These are phyloP conservation scores for Potamilus streckersoni DNA, from an alignment of 1,140 invertebrate genomes.

Conservation along the genomic window DNA sequence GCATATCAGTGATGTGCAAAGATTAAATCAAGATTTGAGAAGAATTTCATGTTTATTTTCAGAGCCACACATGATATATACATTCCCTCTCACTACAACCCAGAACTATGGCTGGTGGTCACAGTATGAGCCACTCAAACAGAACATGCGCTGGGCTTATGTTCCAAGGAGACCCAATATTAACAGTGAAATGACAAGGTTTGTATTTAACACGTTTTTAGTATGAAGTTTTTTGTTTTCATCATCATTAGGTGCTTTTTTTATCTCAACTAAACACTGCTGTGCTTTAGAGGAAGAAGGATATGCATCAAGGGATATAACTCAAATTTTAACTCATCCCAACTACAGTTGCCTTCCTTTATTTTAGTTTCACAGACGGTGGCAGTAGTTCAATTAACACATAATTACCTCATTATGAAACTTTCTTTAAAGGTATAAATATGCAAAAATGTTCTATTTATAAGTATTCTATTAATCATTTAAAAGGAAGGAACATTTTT, in stretches of 20 bases:
- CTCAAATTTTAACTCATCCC: no score
- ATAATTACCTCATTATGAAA: no score
- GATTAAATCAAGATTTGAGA: background rate
- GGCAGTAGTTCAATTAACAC: no score
- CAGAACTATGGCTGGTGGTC: constrained; percentile 53
- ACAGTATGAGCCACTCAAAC: constrained; percentile 47
- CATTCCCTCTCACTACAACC: constrained; percentile 50
- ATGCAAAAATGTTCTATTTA: no score
- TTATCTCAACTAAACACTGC: no score
- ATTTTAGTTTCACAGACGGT: no score
- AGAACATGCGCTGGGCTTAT: constrained; percentile 58
- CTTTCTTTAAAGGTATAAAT: no score
- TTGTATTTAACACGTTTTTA: background rate
- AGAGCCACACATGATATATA: constrained; percentile 54
- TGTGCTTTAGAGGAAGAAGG: no score
- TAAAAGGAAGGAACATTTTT: no score
- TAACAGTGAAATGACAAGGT: constrained; percentile 67
- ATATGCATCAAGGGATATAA: no score
- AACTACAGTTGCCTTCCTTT: no score
- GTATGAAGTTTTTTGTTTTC: background rate
- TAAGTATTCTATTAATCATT: no score
- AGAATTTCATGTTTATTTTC: constrained; percentile 21
- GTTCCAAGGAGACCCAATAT: constrained; percentile 53
- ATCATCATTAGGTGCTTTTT: background rate
- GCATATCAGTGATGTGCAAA: background rate